A percentile compares a stretch with the other conserved stretches of the same genome.
Evolutionary conservation across 2,113 vertebrate species (phyloP).

Genomic region (Austrofundulus limnaeus): DNA sequence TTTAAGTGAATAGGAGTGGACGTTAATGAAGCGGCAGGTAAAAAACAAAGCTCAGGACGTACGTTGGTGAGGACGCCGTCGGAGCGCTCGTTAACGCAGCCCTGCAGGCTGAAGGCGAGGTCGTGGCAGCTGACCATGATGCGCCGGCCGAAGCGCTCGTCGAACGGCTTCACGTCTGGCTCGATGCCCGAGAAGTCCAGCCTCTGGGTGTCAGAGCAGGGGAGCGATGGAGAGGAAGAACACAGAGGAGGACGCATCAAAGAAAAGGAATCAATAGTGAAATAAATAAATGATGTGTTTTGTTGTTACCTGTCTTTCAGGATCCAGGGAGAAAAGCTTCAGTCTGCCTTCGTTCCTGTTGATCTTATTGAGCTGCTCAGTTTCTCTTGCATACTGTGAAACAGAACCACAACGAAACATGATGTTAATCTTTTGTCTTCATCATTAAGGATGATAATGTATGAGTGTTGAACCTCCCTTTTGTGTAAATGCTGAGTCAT

Average conservation of each 20-base stretch:
- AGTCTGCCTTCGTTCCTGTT: constrained; percentile 92
- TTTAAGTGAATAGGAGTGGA: background rate
- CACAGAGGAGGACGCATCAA: constrained; percentile 6
- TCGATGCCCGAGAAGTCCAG: constrained; percentile 96
- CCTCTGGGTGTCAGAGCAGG: constrained; percentile 77
- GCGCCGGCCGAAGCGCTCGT: constrained; percentile 90
- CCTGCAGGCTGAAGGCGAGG: constrained; percentile 89
- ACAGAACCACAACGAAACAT: too few relatives aligned
- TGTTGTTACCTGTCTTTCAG: constrained; percentile 90
- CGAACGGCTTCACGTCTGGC: constrained; percentile 93
- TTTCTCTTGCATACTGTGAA: constrained; percentile 92
- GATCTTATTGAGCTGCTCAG: constrained; percentile 94
- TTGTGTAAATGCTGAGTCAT: too few relatives aligned
- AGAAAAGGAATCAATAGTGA: constrained; percentile 34
- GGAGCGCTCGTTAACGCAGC: constrained; percentile 84
- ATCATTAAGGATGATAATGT: too few relatives aligned
- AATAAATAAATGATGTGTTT: constrained; percentile 31
- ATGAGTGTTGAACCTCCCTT: too few relatives aligned
- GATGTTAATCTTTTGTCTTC: background rate
- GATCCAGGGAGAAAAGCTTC: constrained; percentile 92
- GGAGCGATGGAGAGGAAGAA: background rate
- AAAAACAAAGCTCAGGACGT: constrained; percentile 34
- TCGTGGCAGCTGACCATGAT: constrained; percentile 91
- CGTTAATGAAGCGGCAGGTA: background rate
- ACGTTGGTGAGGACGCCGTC: constrained; percentile 88